phyloP scores from a whole-genome alignment of 2,888 invertebrate species.

The Chaitophorus viminalis region DNA sequence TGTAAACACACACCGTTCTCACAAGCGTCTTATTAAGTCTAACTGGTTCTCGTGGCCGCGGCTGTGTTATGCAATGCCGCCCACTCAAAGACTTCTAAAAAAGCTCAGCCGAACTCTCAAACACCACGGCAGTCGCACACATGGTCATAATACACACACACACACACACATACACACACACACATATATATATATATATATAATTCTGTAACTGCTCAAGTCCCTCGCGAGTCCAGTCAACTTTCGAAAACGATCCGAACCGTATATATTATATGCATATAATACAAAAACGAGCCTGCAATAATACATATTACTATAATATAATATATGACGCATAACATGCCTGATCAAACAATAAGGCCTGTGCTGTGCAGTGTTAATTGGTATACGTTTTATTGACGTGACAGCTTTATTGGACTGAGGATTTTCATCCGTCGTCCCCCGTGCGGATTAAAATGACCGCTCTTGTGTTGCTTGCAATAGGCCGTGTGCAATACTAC shows the following conservation, averaged over 20 bases:
- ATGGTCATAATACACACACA: neutral
- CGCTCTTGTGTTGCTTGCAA: no score
- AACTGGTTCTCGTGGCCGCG: conserved; percentile 38
- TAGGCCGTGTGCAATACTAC: no score
- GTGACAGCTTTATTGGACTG: no score
- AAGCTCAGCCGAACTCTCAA: conserved; percentile 35
- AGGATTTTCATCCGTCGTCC: no score
- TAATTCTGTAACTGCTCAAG: no score
- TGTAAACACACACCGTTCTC: conserved; percentile 29
- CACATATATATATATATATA: no score
- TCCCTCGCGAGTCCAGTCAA: neutral
- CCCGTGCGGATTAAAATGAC: no score
- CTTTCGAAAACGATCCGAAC: conserved; percentile 15
- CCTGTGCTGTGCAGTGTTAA: no score
- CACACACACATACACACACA: neutral
- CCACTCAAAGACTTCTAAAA: conserved; percentile 43
- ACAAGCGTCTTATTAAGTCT: conserved; percentile 17
- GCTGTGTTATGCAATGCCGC: conserved; percentile 44
- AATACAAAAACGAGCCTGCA: no score
- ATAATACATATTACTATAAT: neutral
- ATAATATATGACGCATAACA: no score
- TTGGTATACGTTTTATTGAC: no score
- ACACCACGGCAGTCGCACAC: neutral
- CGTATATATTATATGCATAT: neutral
- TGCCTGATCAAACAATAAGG: neutral